A percentile compares a stretch with the other conserved stretches of the same genome.
These are phyloP conservation scores for Ploceus nigricollis DNA, from an alignment of 2,113 vertebrate genomes.

Conservation along the genomic window DNA sequence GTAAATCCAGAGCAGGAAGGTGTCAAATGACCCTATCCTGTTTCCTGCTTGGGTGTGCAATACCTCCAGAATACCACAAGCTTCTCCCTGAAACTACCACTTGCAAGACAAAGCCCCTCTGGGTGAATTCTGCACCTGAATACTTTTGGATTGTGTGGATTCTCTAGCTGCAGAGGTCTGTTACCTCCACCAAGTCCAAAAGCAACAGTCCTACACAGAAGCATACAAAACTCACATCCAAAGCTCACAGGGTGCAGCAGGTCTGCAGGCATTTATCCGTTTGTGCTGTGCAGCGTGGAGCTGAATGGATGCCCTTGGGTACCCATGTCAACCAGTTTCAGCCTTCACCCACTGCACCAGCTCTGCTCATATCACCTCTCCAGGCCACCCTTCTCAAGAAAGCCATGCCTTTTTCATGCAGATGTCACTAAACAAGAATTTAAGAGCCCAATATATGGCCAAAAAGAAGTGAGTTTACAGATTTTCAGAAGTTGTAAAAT, in stretches of 20 bases:
- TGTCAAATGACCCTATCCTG: background rate
- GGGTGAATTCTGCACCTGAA: background rate
- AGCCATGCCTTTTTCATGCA: background rate
- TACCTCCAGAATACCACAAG: background rate
- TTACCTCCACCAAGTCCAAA: background rate
- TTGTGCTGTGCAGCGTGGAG: fast-evolving
- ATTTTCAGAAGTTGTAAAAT: background rate
- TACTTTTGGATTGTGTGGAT: background rate
- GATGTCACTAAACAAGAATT: background rate
- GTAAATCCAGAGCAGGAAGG: background rate
- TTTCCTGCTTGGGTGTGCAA: background rate
- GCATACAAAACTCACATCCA: background rate
- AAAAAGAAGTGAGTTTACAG: background rate
- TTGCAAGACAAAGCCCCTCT: background rate
- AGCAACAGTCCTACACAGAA: background rate
- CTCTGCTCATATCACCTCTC: fast-evolving
- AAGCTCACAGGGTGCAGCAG: background rate
- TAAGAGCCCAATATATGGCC: background rate
- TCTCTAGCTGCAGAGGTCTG: background rate
- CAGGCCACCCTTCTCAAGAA: background rate
- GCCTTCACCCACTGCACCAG: background rate
- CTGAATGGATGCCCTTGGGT: background rate
- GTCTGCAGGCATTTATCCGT: background rate
- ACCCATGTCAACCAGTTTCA: fast-evolving
- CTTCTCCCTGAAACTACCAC: background rate